Evolutionary conservation across 2,113 vertebrate species (phyloP).

Genomic region (Electrona antarctica): DNA sequence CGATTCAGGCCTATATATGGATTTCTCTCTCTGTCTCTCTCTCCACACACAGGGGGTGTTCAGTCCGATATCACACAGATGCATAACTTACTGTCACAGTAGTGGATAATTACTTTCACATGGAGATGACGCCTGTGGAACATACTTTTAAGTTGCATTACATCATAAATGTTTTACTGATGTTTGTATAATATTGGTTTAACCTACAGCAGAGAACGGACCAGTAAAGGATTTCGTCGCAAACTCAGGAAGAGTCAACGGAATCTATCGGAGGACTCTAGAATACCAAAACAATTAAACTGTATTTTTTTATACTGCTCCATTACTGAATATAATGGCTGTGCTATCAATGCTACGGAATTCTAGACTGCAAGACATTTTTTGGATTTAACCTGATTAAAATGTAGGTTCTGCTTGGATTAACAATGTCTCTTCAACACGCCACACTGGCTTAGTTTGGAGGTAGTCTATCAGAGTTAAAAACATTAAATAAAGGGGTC

Average conservation of each 20-base stretch:
- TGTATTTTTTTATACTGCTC: no score
- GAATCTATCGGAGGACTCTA: constrained; percentile 12
- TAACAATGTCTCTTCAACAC: no score
- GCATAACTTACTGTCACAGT: constrained; percentile 14
- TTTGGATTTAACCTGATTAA: no score
- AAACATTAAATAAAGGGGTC: no score
- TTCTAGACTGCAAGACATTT: no score
- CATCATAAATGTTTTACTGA: constrained; percentile 15
- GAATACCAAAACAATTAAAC: background rate
- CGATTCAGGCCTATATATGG: constrained; percentile 3
- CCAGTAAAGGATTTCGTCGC: background rate
- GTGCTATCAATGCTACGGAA: no score
- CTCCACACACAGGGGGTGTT: background rate
- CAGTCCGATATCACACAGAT: background rate
- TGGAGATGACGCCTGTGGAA: constrained; percentile 1
- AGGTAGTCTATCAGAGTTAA: no score
- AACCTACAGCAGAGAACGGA: background rate
- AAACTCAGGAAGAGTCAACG: constrained; percentile 15
- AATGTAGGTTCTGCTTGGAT: no score
- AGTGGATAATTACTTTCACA: constrained; percentile 16
- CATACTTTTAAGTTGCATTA: background rate
- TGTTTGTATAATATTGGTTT: constrained; percentile 15
- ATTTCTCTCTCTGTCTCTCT: background rate
- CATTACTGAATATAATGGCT: no score
- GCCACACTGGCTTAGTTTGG: no score